Evolutionary conservation across 2,113 vertebrate genomes (phyloP).

Genomic region (Orthonyx spaldingii): DNA sequence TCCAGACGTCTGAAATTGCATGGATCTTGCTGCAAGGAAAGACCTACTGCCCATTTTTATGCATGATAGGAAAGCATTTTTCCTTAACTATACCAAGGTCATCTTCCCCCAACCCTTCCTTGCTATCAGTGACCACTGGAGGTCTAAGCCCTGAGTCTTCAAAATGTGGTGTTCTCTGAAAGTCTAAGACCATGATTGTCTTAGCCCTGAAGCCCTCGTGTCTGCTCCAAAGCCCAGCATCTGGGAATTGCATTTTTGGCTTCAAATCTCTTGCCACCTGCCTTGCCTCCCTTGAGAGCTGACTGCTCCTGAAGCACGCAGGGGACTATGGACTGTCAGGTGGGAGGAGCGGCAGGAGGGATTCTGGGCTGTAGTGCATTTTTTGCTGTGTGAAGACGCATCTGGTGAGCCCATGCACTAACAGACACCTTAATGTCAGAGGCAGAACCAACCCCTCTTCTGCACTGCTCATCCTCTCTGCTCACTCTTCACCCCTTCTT

Average conservation of each 20-base stretch:
- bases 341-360: neutral
- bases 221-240: neutral
- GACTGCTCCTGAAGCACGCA: accelerated
- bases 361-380: accelerated
- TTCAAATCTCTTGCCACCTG: neutral
- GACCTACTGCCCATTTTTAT: neutral
- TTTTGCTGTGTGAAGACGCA: neutral
- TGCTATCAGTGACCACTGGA: neutral
- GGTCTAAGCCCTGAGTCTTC: neutral
- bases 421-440: neutral
- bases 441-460: neutral
- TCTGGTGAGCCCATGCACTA: neutral
- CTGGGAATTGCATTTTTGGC: neutral
- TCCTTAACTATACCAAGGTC: neutral
- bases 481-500: neutral
- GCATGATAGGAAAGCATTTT: neutral
- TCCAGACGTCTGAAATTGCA: neutral
- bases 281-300: neutral
- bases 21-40: neutral
- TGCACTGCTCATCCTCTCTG: neutral
- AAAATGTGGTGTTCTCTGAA: neutral
- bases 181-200: neutral
- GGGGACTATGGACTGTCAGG: neutral
- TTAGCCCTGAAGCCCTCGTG: neutral
- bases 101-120: neutral